Evolutionary conservation across 2,113 vertebrate genomes (phyloP), one percentile per base, ranked within the genome.

Genomic region (Ptilonorhynchus violaceus): DNA sequence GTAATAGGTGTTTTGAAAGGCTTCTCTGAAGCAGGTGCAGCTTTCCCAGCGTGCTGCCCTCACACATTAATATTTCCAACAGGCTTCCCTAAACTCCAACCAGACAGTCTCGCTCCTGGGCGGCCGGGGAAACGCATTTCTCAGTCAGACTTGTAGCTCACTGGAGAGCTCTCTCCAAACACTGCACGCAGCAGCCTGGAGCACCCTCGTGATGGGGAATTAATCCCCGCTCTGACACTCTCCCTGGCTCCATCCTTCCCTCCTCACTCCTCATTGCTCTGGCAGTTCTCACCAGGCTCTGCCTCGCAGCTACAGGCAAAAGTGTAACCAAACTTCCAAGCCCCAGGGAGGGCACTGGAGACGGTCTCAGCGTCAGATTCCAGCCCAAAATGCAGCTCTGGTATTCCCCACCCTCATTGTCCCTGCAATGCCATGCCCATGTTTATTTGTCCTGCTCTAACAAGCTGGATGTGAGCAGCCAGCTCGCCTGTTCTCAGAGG

Each of bases 401-500:
- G 70, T 73, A 35, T 69, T 96, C 89, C 87, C 58, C 67, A 58
- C 79, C 66, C 70, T 62, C 24, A 22, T 9, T 88, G 92, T 49
- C 52, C 41, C 49, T 66, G 89, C 58, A 27, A 15, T 37, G 56
- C 85, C 13, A 0, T 66, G 62, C 85, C 95, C 83, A 5, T 93
- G 94, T 95, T 97, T 96, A 85, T 98, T 88, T 88, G 78, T 85
- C 19, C 9, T 55, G 83, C 94, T 96, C 95, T 83, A 91, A 94
- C 89, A 97, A 96, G 94, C 84, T 70, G 79, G 74, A 50, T 92
- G 90, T 83, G 96, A 96, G 52, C 93, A 97, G 79, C 91, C 84
- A 98, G 96, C 91, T 97, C 92, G 53, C 96, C 94, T 96, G 91
- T 96, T 97, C 97, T 98, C 97, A 15, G 53, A 97, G 97, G 97